Percentiles rank a stretch among this genome's conserved stretches.
Conservation (phyloP, 2,888 invertebrate species). For the Rhagonycha fulva region DNA sequence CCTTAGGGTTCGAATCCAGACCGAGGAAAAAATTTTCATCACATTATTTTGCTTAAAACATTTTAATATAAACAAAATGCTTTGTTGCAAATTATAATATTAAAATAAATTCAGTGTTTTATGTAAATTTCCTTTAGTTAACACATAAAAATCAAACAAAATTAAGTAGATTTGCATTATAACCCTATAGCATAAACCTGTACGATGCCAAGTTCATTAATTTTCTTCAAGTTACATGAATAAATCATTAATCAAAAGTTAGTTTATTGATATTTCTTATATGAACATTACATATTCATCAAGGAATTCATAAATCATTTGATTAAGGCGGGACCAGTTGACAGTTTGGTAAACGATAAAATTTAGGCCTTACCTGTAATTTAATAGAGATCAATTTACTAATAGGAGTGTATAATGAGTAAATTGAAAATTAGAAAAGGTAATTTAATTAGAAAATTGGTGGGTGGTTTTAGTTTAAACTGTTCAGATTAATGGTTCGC, state of each 20-base stretch:
- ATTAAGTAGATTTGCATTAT: constrained; percentile 33
- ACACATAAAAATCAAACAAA: constrained; percentile 33
- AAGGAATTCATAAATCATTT: constrained; percentile 51
- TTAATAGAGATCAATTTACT: constrained; percentile 16
- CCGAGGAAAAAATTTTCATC: no score
- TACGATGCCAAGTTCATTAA: constrained; percentile 14
- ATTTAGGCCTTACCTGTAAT: constrained; percentile 18
- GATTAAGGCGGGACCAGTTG: constrained; percentile 39
- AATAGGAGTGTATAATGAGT: constrained; percentile 12
- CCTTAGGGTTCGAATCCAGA: no score
- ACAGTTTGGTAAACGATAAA: constrained; percentile 44
- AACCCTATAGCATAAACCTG: neutral
- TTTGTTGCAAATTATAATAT: neutral
- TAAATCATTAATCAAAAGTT: constrained; percentile 49
- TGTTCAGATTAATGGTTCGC: constrained; percentile 10
- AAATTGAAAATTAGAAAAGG: neutral
- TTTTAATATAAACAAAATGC: neutral
- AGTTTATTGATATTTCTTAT: constrained; percentile 53
- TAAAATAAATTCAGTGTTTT: constrained; percentile 10
- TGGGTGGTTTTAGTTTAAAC: neutral
- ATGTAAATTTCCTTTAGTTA: constrained; percentile 19
- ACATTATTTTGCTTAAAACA: neutral
- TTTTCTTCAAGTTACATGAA: constrained; percentile 19
- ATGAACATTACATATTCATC: constrained; percentile 54
- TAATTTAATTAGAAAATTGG: constrained; percentile 1